phyloP scores from a whole-genome alignment of 1,140 invertebrate genomes.

The Chrysomallon squamiferum region DNA sequence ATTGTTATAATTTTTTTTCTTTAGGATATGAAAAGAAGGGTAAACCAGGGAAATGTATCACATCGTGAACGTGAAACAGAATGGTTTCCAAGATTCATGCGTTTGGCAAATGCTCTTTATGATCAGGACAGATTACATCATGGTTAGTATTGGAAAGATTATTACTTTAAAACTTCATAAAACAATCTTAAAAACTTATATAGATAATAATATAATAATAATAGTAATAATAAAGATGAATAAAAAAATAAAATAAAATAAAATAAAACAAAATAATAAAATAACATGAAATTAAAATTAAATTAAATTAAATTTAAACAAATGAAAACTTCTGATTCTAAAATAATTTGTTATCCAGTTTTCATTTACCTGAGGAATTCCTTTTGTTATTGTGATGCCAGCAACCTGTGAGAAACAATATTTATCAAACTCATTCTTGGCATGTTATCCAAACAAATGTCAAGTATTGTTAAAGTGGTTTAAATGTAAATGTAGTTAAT shows the following conservation, averaged over 20 bases:
- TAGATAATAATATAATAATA: neutral
- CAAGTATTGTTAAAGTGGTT: neutral
- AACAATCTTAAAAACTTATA: neutral
- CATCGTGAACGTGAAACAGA: neutral
- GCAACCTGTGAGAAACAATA: neutral
- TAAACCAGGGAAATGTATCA: neutral
- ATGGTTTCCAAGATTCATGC: neutral
- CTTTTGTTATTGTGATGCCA: neutral
- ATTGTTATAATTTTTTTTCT: too few species aligned
- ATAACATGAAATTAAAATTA: neutral
- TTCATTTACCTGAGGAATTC: neutral
- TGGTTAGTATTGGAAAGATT: neutral
- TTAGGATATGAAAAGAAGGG: neutral
- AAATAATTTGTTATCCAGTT: neutral
- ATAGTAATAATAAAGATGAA: neutral
- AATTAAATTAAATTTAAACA: neutral
- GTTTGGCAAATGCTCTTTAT: constrained; percentile 1
- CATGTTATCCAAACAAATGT: neutral
- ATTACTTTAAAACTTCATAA: neutral
- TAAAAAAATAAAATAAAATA: neutral
- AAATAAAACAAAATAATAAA: neutral
- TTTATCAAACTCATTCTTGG: neutral
- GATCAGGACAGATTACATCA: neutral
- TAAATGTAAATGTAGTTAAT: too few species aligned
- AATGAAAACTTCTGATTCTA: neutral